Base-by-base conservation (phyloP, 2,888 invertebrate genomes). In the Hirtodrosophila alboralis region DNA sequence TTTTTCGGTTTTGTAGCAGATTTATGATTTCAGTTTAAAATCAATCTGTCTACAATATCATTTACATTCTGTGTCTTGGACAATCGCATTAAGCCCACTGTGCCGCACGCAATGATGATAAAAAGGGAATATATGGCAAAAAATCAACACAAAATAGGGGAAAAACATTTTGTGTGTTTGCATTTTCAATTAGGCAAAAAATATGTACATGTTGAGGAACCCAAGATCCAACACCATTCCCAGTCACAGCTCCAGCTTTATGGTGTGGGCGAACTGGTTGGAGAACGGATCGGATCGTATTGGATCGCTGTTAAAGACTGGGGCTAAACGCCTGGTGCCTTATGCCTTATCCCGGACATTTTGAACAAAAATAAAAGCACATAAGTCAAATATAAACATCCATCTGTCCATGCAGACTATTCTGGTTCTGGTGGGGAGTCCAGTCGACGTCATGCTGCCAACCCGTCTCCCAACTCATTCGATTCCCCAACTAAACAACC, bases 351-450 rank as follows among this genome's bases (percentile, higher is more conserved):
- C 47, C 58, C 34, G 45, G 33, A 12, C 33, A 59, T 54, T 49
- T 34, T 27, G 62, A 41, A 57, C 68, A 44, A 65, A 85, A 79
- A 79, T 85, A 79, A 56, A 47, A 59, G 44, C 60, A 61, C 68
- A 75, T 75, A 79, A 81, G 79, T 79, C 79, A 79, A 79, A 79
- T 81, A 79, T 84, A 79, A 84, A 79, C 81, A 78, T 59, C 69
- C 23, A 23, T 23, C 6, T 73, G 63, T 73, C 73, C 73, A 38
- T 67, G 73, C 62, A 66, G 34, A n/a, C n/a, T n/a, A n/a, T n/a
- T n/a, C n/a, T n/a, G n/a, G n/a, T 56, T 52, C 44, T 48, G 31
- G 34, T 30, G 61, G 61, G 72, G 73, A 72, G 56, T 72, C 68
- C 58, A 65, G 48, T 37, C 52, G 49, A 40, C 40, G 36, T 31